Base-by-base conservation (phyloP, 2,113 vertebrate genomes). In the Penelope pileata region DNA sequence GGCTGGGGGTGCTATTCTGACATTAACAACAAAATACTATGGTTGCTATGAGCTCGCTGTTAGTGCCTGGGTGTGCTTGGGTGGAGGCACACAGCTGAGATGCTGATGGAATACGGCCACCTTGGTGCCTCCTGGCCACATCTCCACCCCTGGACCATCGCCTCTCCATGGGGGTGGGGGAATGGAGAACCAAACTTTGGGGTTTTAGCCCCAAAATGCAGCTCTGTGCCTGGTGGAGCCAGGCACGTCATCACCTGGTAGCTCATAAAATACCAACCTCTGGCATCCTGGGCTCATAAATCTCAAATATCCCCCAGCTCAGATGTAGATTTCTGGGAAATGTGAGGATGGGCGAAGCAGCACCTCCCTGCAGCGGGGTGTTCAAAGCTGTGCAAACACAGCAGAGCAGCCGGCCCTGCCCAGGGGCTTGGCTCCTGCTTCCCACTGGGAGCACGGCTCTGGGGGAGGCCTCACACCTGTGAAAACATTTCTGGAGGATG, bases 311-410 rank as follows among this genome's bases (percentile, higher is more conserved):
- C 34, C 29, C 16, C 29, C 62, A 66, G 72, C 62, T 79, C 50
- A 32, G 22, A 42, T 10, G 12, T 18, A 10, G 83, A 12, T 12
- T 63, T 21, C 36, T 34, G 15, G 56, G 38, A 47, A 15, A 47
- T 38, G 26, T 29, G 45, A 60, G 54, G 34, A 56, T 32, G 53
- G 16, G 29, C 0, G 3, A 7, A 12, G 22, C 4, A n/a, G 36
- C 42, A 51, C 19, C 1, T 53, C 74, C 34, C 27, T 15, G 45
- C 34, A 43, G 29, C 22, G 13, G 56, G 59, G 2, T 4, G 21
- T 14, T 62, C 70, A 79, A 91, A 91, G 85, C 91, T 95, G 91
- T 70, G 24, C 48, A 93, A 93, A 91, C 78, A 95, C 78, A 89
- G 40, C 32, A 5, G 24, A 60, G 56, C 51, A 43, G 29, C 8